Percentiles rank a stretch among this genome's conserved stretches.
Evolutionary conservation across 2,797 vertebrate genomes (phyloP).

Genomic region (Pyrocephalus nanus): DNA sequence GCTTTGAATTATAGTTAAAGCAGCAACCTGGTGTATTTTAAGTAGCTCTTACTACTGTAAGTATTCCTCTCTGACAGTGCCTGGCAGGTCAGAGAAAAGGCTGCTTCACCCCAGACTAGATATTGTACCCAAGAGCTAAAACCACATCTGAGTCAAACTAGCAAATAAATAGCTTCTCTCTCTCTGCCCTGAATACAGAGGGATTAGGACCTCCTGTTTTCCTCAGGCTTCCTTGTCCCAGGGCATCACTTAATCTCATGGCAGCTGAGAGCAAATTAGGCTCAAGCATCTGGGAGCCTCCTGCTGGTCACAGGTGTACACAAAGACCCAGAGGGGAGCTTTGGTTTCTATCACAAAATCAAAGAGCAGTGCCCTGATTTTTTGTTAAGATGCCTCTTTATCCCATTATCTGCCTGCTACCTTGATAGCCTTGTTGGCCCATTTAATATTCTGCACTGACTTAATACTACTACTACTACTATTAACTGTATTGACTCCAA

Average conservation of each 20-base stretch:
- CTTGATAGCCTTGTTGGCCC: background rate
- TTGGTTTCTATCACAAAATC: background rate
- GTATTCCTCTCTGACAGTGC: accelerated
- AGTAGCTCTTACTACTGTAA: background rate
- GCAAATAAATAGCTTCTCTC: accelerated
- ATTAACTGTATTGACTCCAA: background rate
- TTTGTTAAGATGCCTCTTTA: background rate
- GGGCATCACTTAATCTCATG: background rate
- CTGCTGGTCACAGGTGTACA: background rate
- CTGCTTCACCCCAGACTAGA: background rate
- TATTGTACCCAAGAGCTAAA: background rate
- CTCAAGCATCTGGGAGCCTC: background rate
- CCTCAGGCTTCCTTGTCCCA: background rate
- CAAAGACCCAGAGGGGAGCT: background rate
- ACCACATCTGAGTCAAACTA: accelerated
- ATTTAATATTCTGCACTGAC: background rate
- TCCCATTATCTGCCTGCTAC: background rate
- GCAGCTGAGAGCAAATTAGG: background rate
- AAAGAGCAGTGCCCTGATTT: background rate
- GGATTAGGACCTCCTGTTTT: background rate
- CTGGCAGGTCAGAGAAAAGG: background rate
- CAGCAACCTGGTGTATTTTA: background rate
- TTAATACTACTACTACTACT: background rate
- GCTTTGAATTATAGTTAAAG: background rate
- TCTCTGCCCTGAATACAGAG: background rate